Evolutionary conservation across 2,113 vertebrate genomes (phyloP).

Genomic region (Sula dactylatra): DNA sequence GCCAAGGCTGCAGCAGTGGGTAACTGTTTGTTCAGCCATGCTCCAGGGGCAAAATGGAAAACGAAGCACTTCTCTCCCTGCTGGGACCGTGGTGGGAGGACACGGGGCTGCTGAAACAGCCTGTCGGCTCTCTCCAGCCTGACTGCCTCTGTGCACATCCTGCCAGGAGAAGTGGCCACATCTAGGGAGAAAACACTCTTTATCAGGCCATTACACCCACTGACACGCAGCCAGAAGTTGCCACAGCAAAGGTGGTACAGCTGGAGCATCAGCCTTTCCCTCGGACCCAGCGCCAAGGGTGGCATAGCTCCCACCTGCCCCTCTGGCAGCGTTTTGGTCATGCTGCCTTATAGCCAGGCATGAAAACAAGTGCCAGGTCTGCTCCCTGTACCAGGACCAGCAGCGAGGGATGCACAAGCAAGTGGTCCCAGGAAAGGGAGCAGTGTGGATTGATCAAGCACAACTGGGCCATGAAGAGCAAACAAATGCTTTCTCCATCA

Average conservation of each 20-base stretch:
- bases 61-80: neutral
- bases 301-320: neutral
- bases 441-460: neutral
- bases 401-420: accelerated
- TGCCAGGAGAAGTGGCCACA: neutral
- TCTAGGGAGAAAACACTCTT: neutral
- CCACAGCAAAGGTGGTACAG: neutral
- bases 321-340: neutral
- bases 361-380: neutral
- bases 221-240: neutral
- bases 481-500: neutral
- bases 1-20: neutral
- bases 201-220: neutral
- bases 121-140: neutral
- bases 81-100: neutral
- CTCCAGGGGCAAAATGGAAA: neutral
- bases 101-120: neutral
- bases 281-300: accelerated
- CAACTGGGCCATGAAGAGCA: accelerated
- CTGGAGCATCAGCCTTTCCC: neutral
- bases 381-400: neutral
- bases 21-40: neutral
- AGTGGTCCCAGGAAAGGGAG: neutral
- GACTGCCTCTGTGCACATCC: neutral
- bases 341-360: neutral